A percentile compares a stretch with the other conserved stretches of the same genome.
These are phyloP conservation scores for Cossypha niveicapilla DNA, from an alignment of 2,797 vertebrate genomes.

Conservation along the genomic window DNA sequence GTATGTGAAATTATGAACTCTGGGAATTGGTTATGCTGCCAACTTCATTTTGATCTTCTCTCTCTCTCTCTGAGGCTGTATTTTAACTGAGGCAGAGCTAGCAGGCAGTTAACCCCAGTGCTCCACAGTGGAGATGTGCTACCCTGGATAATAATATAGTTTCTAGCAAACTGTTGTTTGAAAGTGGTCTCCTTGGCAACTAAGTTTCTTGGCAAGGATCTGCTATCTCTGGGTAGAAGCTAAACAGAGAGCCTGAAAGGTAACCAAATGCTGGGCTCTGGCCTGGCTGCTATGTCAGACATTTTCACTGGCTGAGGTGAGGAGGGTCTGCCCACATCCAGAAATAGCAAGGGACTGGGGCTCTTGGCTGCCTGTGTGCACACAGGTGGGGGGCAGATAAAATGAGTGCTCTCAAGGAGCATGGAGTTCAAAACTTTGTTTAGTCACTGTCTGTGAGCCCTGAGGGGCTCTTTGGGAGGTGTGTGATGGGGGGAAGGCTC, in stretches of 20 bases:
- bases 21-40: not conserved
- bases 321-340: not conserved
- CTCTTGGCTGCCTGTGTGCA: not conserved
- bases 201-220: constrained; percentile 27
- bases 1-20: not conserved
- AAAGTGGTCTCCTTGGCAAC: constrained; percentile 1
- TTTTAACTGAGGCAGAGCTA: not conserved
- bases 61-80: not conserved
- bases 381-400: not conserved
- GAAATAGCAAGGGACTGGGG: not conserved
- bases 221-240: not conserved
- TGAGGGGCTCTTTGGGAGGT: not conserved
- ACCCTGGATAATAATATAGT: not conserved
- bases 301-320: not conserved
- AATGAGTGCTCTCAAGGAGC: not conserved
- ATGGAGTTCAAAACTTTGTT: not conserved
- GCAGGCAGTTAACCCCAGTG: constrained; percentile 13
- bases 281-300: constrained; percentile 36
- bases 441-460: not conserved
- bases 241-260: not conserved
- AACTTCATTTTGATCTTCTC: not conserved
- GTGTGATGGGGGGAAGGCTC: not conserved
- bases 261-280: constrained; percentile 12
- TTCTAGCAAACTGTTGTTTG: constrained; percentile 34
- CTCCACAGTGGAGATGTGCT: not conserved